These are phyloP conservation scores for Mellilla xanthometata DNA, from an alignment of 2,888 invertebrate genomes.

Conservation along the genomic window DNA sequence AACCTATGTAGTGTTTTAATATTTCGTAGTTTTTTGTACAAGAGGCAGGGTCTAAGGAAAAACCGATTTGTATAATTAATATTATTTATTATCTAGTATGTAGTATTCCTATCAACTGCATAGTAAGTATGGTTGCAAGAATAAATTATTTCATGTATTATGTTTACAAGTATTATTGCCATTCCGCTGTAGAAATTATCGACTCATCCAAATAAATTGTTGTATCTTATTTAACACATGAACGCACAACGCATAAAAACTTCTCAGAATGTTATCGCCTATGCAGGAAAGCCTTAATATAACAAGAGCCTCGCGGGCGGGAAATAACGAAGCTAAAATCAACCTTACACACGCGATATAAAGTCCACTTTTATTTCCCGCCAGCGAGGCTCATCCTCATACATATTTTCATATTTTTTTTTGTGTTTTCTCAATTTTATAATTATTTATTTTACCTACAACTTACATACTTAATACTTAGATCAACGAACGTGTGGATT, in stretches of 20 bases:
- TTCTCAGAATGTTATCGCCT: conserved; percentile 48
- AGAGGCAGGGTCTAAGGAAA: conserved; percentile 26
- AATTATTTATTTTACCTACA: conserved; percentile 64
- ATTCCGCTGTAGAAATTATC: conserved; percentile 29
- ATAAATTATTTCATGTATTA: conserved; percentile 65
- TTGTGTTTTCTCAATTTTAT: conserved; percentile 59
- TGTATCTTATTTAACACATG: conserved; percentile 20
- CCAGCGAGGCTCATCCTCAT: conserved; percentile 63
- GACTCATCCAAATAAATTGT: conserved; percentile 23
- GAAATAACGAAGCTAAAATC: conserved; percentile 56
- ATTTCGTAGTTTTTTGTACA: too few species aligned
- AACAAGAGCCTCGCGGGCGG: conserved; percentile 64
- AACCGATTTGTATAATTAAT: conserved; percentile 64
- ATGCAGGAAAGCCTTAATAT: conserved; percentile 72
- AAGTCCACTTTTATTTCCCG: conserved; percentile 52
- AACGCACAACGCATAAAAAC: conserved; percentile 49
- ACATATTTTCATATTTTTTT: conserved; percentile 57
- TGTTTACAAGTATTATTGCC: conserved; percentile 58
- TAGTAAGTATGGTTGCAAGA: conserved; percentile 78
- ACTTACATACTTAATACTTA: conserved; percentile 81
- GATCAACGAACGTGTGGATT: conserved; percentile 76
- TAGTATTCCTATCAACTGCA: conserved; percentile 79
- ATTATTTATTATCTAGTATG: conserved; percentile 81
- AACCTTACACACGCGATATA: conserved; percentile 43
- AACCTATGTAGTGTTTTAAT: too few species aligned